Evolutionary conservation across 2,797 vertebrate species (phyloP).

Genomic region (Anolis apletophallus): DNA sequence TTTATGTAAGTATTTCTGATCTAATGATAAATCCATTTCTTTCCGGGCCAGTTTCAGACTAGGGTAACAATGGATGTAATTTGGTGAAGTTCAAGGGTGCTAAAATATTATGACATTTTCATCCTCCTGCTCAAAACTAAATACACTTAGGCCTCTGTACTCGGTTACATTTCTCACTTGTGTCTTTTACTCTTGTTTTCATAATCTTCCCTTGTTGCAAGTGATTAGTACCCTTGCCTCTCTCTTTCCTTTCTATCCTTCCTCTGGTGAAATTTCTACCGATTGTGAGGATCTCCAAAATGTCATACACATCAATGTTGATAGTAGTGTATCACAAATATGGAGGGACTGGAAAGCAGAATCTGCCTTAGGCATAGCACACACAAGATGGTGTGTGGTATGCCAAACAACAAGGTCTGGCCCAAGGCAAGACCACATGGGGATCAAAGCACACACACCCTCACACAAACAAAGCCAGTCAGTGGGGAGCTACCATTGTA

Average conservation of each 20-base stretch:
- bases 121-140: background rate
- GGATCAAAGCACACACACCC: no score
- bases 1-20: background rate
- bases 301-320: background rate
- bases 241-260: background rate
- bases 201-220: no score
- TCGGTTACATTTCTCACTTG: background rate
- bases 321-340: no score
- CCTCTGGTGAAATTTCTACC: background rate
- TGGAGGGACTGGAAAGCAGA: no score
- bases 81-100: background rate
- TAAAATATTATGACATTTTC: background rate
- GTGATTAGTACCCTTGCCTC: background rate
- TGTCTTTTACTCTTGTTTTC: no score
- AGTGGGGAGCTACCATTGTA: no score
- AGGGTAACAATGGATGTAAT: background rate
- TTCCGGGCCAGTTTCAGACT: background rate
- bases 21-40: background rate
- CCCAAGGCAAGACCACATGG: no score
- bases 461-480: no score
- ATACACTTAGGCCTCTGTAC: background rate
- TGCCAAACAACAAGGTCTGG: no score
- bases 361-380: no score
- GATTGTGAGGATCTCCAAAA: background rate
- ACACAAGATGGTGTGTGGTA: no score